A percentile compares a stretch with the other conserved stretches of the same genome.
These are phyloP conservation scores for Tipula helvola DNA, from an alignment of 2,888 invertebrate genomes.

Conservation along the genomic window DNA sequence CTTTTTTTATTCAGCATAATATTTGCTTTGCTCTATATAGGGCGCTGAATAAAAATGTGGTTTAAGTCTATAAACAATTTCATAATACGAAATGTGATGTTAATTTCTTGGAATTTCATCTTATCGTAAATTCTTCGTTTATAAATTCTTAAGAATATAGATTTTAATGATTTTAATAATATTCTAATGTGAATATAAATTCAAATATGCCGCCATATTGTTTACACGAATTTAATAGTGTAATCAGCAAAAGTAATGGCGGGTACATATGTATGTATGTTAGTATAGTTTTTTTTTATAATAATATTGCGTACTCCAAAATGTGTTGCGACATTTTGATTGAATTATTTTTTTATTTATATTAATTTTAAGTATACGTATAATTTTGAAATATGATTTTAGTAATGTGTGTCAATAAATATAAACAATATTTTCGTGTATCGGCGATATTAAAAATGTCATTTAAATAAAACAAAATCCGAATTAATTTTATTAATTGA, in stretches of 20 bases:
- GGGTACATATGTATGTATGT: neutral
- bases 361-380: neutral
- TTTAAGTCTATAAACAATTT: neutral
- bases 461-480: neutral
- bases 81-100: neutral
- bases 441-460: neutral
- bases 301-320: conserved; percentile 4
- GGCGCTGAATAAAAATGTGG: neutral
- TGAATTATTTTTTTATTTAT: conserved; percentile 4
- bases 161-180: neutral
- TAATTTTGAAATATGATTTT: neutral
- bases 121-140: neutral
- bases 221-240: neutral
- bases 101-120: neutral
- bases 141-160: neutral
- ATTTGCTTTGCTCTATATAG: neutral
- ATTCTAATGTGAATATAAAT: neutral
- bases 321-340: conserved; percentile 4
- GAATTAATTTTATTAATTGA: neutral
- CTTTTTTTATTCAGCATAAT: neutral
- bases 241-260: neutral
- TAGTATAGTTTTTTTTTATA: neutral
- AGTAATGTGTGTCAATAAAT: neutral
- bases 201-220: neutral
- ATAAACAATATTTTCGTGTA: neutral